Evolutionary conservation across 1,140 invertebrate genomes (phyloP).

Genomic region (Steinernema feltiae): DNA sequence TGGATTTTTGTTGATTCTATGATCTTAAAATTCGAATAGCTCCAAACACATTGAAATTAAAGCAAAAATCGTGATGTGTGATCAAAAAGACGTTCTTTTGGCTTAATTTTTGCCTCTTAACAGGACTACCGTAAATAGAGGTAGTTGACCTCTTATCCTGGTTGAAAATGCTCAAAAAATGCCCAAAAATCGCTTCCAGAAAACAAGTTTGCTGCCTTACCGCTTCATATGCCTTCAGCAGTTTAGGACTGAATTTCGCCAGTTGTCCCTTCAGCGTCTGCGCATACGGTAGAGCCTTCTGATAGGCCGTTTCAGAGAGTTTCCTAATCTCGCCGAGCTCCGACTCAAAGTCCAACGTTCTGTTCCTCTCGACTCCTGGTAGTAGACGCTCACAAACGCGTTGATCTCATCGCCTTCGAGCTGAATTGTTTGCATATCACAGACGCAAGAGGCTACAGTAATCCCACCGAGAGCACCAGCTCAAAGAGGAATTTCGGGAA

Average conservation of each 20-base stretch:
- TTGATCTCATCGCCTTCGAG: not conserved
- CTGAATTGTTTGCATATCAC: not conserved
- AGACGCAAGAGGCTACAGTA: not conserved
- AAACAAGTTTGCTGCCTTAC: not conserved
- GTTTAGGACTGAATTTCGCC: not conserved
- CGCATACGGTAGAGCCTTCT: not conserved
- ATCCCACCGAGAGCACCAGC: not conserved
- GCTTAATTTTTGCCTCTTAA: too few relatives aligned
- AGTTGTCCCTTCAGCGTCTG: not conserved
- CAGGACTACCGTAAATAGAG: too few relatives aligned
- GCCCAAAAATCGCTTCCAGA: not conserved
- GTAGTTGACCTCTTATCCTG: too few relatives aligned
- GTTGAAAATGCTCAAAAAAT: too few relatives aligned
- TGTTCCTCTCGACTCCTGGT: not conserved
- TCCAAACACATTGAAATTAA: too few relatives aligned
- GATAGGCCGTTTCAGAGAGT: not conserved
- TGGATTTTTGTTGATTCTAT: not conserved
- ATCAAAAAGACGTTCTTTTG: too few relatives aligned
- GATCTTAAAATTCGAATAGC: too few relatives aligned
- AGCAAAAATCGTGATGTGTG: too few relatives aligned
- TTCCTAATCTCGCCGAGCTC: not conserved
- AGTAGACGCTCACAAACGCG: not conserved
- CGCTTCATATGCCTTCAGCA: not conserved
- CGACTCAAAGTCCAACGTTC: not conserved
- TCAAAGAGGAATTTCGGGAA: not conserved